A percentile compares a stretch with the other conserved stretches of the same genome.
These are phyloP conservation scores for Drosophila siamana DNA, from an alignment of 2,888 invertebrate species.

Conservation along the genomic window DNA sequence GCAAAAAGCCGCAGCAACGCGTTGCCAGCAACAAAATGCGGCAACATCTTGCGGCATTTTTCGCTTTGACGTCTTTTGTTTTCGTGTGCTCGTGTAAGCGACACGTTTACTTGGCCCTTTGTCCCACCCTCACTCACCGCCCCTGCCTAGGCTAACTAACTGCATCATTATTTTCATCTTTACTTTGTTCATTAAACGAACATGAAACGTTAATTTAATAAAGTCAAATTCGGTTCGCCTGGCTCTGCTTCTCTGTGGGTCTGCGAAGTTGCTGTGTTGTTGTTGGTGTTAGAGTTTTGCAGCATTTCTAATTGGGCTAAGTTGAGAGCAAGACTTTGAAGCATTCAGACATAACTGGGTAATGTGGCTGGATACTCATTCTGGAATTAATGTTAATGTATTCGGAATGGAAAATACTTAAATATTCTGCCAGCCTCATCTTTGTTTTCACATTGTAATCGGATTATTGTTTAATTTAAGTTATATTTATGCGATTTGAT, in stretches of 20 bases:
- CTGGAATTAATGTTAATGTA: neutral
- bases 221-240: conserved; percentile 65
- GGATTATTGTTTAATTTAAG: neutral
- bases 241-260: conserved; percentile 21
- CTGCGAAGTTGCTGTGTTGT: no score
- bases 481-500: neutral
- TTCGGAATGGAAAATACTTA: neutral
- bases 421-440: no score
- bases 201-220: conserved; percentile 82
- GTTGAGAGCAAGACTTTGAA: conserved; percentile 47
- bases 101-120: conserved; percentile 63
- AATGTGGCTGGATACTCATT: neutral
- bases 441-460: no score
- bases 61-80: conserved; percentile 69
- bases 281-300: neutral
- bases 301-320: conserved; percentile 47
- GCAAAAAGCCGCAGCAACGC: conserved; percentile 67
- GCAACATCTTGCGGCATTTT: conserved; percentile 80
- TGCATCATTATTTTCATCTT: conserved; percentile 81
- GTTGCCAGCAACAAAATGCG: conserved; percentile 70
- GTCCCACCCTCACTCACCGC: neutral
- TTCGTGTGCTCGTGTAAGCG: conserved; percentile 63
- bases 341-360: conserved; percentile 11
- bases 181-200: conserved; percentile 80
- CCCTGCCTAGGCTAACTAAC: conserved; percentile 38